A percentile compares a stretch with the other conserved stretches of the same genome.
Conservation (phyloP, 2,888 invertebrate species). For the Resseliella maxima region DNA sequence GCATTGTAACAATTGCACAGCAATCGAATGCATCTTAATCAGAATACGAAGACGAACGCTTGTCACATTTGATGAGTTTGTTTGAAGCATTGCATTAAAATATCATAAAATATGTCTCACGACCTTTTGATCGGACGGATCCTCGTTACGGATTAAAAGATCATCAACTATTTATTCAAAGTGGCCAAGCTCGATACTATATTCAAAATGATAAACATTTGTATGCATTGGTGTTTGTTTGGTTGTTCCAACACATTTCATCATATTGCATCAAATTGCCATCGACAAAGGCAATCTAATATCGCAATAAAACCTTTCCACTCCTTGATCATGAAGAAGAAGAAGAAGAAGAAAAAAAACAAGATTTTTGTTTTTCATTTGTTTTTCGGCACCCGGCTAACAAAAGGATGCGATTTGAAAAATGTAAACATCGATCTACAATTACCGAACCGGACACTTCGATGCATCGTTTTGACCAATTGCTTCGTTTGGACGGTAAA, state of each 20-base stretch:
- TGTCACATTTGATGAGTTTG: conserved; percentile 21
- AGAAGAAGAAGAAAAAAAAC: conserved; percentile 19
- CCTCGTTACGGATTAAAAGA: conserved; percentile 54
- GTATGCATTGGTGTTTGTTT: neutral
- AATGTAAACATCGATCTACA: neutral
- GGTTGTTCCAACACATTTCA: conserved; percentile 21
- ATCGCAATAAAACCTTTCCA: conserved; percentile 23
- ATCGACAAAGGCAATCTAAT: neutral
- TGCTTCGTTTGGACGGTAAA: neutral
- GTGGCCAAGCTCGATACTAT: neutral
- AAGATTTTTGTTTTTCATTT: conserved; percentile 20
- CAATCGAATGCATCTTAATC: conserved; percentile 17
- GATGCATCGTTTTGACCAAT: neutral
- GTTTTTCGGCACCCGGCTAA: neutral
- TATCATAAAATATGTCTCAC: conserved; percentile 54
- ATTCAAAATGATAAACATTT: neutral
- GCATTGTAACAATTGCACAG: neutral
- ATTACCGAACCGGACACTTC: conserved; percentile 20
- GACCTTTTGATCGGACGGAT: conserved; percentile 28
- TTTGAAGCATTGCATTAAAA: conserved; percentile 43
- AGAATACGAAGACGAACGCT: neutral
- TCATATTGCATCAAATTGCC: neutral
- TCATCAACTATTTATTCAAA: conserved; percentile 50
- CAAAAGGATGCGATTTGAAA: conserved; percentile 22
- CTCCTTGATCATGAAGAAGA: neutral